phyloP scores from a whole-genome alignment of 2,797 vertebrate genomes.

The Notoglanidium macrostoma region DNA sequence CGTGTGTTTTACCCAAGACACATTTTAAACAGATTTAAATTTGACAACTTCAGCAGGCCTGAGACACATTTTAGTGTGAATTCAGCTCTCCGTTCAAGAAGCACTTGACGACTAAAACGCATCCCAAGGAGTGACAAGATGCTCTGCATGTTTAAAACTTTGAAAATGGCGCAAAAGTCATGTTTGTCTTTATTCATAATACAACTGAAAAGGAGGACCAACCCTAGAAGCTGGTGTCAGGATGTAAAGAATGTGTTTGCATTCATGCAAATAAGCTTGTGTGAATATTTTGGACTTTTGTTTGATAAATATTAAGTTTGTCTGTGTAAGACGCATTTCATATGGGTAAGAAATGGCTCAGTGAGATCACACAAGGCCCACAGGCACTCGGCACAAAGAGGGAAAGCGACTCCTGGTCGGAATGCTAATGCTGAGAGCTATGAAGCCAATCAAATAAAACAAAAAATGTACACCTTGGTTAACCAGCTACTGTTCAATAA shows the following conservation, averaged over 20 bases:
- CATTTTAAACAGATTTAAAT: background rate
- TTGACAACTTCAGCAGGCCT: background rate
- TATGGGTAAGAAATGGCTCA: background rate
- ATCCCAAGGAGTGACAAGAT: background rate
- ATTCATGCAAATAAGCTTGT: background rate
- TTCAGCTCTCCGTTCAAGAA: too few species aligned
- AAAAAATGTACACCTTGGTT: conserved; percentile 54
- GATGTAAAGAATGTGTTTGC: background rate
- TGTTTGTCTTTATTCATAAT: background rate
- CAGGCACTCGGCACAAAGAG: conserved; percentile 18
- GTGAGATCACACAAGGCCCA: background rate
- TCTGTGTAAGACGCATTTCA: background rate
- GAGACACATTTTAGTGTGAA: background rate
- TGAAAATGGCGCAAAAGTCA: background rate
- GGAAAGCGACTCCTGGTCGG: background rate
- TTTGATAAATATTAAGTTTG: conserved; percentile 8
- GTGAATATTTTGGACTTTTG: background rate
- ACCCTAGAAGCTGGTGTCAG: background rate
- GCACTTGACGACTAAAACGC: background rate
- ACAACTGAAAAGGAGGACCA: background rate
- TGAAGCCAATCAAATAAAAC: conserved; percentile 60
- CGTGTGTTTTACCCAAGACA: background rate
- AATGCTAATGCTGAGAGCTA: conserved; percentile 21
- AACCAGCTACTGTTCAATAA: conserved; percentile 68
- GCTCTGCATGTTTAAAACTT: background rate